Evolutionary conservation across 35 echinoderm and acorn worm species (phyloP), one percentile per base, ranked within the genome.

Genomic region (Ptychodera flava): DNA sequence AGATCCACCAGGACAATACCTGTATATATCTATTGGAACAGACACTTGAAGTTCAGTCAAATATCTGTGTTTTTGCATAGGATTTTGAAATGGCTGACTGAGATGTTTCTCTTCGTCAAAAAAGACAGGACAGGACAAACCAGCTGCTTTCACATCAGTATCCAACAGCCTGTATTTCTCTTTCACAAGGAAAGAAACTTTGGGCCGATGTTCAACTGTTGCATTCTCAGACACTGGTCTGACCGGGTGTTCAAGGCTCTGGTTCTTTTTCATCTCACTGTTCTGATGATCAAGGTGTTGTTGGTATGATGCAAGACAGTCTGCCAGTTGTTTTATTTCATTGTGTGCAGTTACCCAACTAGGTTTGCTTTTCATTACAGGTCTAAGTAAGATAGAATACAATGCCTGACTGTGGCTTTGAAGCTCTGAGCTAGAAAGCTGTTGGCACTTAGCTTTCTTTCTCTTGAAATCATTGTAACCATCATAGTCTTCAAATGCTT

Each of bases 1-100:
- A 37, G 31, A 35, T 30, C 84, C 84, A 29, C 84, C 84, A 53
- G 84, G 84, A 35, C 37, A 85, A 36, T 85, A 85, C 77, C 84
- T 34, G 84, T 75, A 29, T n/a, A 53, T 76, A 64, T 85, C 84
- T 75, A 85, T 64, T 35, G 16, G 16, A 31, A 85, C 84, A 85
- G 84, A 85, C 30, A 85, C 29, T n/a, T 85, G 84, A 36, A 86
- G 36, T 28, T 86, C 0, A 28, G 31, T 86, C 31, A 86, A 76
- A 16, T 29, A 86, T n/a, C 38, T 28, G 33, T 86, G 36, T 38
- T 64, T 86, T n/a, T 76, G 16, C 16, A 32, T 75, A 16, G 84
- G 33, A 76, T 64, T 86, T 32, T n/a, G n/a, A n/a, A 86, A 35
- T 32, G 84, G 84, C 77, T 86, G 0, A 86, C 1, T 29, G 33